Conservation (phyloP, 1,140 invertebrate genomes). For the Drosophila sturtevanti region DNA sequence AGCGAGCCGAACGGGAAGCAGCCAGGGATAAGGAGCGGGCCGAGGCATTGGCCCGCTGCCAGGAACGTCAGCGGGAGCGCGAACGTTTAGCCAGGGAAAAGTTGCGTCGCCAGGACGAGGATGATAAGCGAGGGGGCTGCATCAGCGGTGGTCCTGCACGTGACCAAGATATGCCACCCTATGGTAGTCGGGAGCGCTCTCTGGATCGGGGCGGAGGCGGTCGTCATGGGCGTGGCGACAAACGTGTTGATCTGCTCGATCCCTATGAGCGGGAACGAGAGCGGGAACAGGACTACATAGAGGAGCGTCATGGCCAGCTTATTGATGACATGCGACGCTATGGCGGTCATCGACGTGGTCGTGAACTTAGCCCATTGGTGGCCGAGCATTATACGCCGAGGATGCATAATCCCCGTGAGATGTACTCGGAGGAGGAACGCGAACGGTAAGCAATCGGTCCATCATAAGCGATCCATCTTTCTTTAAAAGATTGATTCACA, state of each 20-base stretch:
- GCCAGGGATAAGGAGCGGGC: slow-evolving; percentile 85
- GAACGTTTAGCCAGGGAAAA: slow-evolving; percentile 84
- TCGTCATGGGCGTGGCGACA: slow-evolving; percentile 50
- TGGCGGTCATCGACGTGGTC: slow-evolving; percentile 50
- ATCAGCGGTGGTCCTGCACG: slow-evolving; percentile 34
- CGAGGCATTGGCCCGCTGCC: slow-evolving; percentile 84
- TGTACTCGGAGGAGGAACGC: slow-evolving; percentile 75
- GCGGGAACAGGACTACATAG: slow-evolving; percentile 71
- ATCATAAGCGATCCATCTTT: neutral
- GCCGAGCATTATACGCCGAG: slow-evolving; percentile 62
- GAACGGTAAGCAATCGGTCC: slow-evolving; percentile 47
- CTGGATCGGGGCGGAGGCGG: slow-evolving; percentile 45
- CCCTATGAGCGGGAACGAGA: slow-evolving; percentile 75
- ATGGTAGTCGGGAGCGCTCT: slow-evolving; percentile 71
- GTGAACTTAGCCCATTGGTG: slow-evolving; percentile 60
- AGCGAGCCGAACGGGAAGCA: slow-evolving; percentile 82
- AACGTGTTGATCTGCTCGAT: slow-evolving; percentile 59
- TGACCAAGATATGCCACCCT: slow-evolving; percentile 67
- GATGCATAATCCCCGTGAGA: slow-evolving; percentile 63
- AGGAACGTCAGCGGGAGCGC: slow-evolving; percentile 85
- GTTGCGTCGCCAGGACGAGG: slow-evolving; percentile 82
- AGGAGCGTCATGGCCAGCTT: slow-evolving; percentile 59
- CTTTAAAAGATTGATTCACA: neutral
- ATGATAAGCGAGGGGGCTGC: slow-evolving; percentile 59
- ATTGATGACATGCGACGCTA: slow-evolving; percentile 71